phyloP scores from a whole-genome alignment of 2,113 vertebrate genomes.

The Myodes glareolus region DNA sequence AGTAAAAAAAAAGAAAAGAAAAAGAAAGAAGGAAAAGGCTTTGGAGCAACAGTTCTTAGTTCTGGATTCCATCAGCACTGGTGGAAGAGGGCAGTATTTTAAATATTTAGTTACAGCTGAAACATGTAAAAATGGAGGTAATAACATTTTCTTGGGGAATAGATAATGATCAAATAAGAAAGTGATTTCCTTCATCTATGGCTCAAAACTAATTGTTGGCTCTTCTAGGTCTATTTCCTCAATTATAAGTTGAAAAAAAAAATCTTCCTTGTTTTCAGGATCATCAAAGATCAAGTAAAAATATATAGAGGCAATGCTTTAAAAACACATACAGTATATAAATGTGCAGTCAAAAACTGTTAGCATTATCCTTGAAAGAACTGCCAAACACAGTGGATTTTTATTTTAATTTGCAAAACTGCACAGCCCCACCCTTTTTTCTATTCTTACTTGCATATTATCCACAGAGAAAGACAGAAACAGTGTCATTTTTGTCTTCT shows the following conservation, averaged over 20 bases:
- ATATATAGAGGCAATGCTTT: not conserved
- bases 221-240: slow-evolving; percentile 15
- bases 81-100: not conserved
- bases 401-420: slow-evolving; percentile 46
- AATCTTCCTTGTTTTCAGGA: not conserved
- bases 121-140: slow-evolving; percentile 3
- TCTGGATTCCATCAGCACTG: not conserved
- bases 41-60: not conserved
- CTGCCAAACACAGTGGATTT: not conserved
- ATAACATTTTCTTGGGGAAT: not conserved
- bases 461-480: slow-evolving; percentile 29
- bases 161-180: slow-evolving; percentile 37
- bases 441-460: slow-evolving; percentile 13
- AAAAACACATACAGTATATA: not conserved
- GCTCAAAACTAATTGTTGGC: slow-evolving; percentile 6
- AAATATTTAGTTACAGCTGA: slow-evolving; percentile 29
- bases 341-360: not conserved
- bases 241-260: not conserved
- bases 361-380: not conserved
- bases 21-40: not conserved
- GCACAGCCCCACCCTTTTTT: not conserved
- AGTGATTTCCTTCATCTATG: not conserved
- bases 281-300: slow-evolving; percentile 9
- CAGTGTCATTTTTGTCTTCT: not conserved
- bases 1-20: not conserved